Evolutionary conservation across 2,797 vertebrate species (phyloP), one percentile per base, ranked within the genome.

Genomic region (Eurystomus glaucurus): DNA sequence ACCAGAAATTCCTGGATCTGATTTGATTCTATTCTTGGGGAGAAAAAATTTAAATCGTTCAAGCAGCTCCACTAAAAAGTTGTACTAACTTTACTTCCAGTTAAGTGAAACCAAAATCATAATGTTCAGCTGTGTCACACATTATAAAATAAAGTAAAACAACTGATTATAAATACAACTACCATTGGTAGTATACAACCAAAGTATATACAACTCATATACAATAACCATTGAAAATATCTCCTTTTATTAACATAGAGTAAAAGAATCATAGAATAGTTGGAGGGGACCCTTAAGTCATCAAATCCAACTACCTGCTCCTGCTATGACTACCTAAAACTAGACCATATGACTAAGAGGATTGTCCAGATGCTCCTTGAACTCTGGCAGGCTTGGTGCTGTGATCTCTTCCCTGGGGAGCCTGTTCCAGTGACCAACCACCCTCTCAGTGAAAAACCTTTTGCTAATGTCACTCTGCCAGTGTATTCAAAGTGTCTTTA

Each of bases 231-330:
- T 26, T 58, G 31, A 48, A 61, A 96, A 74, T 57, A 41, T 20
- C 8, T 50, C 5, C 4, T 41, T 78, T 79, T 37, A 22, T 41
- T 61, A 8, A 55, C n/a, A 71, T 2, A 21, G 13, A 75, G 29
- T 58, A 48, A 35, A 7, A 29, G 4, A 64, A 43, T 28, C 14
- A 43, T 33, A 43, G 14, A 60, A 50, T 55, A 55, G 3, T n/a
- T 81, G 19, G 14, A 71, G 61, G 28, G 43, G 6, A 51, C 11
- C 6, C n/a, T 4, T 6, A 37, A 12, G 5, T 57, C 29, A 51
- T 25, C 29, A 35, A 9, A 14, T 71, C n/a, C 41, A 31, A n/a
- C 2, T 51, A 0, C 0, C 14, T 55, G n/a, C 4, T 61, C 8
- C n/a, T 58, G 6, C 2, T 11, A 46, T 48, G 16, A 29, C 35